phyloP scores from a whole-genome alignment of 37 sponge, comb jelly and placozoan species.

The Cladorhizidae sp. region DNA sequence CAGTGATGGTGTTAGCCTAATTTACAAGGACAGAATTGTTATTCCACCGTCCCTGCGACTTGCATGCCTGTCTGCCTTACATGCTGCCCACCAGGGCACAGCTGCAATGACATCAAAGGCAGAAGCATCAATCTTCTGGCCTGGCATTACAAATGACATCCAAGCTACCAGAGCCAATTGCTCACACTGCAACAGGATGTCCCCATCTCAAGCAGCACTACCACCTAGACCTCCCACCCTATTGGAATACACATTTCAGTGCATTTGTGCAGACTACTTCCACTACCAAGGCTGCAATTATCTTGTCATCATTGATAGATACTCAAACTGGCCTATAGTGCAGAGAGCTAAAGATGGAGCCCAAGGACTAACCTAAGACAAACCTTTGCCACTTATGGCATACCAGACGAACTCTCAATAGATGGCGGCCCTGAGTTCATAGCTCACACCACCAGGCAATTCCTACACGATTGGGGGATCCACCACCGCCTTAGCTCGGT shows the following conservation, averaged over 20 bases:
- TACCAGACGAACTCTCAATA: slow-evolving; percentile 32
- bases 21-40: not conserved
- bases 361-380: slow-evolving; percentile 20
- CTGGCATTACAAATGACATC: slow-evolving; percentile 5
- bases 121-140: slow-evolving; percentile 43
- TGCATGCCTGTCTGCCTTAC: slow-evolving; percentile 14
- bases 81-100: slow-evolving; percentile 42
- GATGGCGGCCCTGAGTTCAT: slow-evolving; percentile 38
- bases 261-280: slow-evolving; percentile 51
- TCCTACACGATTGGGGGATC: slow-evolving; percentile 24
- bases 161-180: slow-evolving; percentile 25
- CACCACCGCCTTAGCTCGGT: slow-evolving; percentile 57
- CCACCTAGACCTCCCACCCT: slow-evolving; percentile 29
- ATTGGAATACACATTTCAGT: slow-evolving; percentile 30
- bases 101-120: slow-evolving; percentile 32
- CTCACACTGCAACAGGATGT: slow-evolving; percentile 33
- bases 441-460: slow-evolving; percentile 19
- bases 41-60: slow-evolving; percentile 35
- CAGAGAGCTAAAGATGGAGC: slow-evolving; percentile 32
- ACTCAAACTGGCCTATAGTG: slow-evolving; percentile 36
- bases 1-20: no score
- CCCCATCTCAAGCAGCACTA: slow-evolving; percentile 32
- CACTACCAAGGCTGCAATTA: slow-evolving; percentile 31
- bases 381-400: slow-evolving; percentile 23
- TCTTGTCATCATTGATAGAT: slow-evolving; percentile 37